Conservation (phyloP, 2,888 invertebrate species). For the Galerucella pusilla region DNA sequence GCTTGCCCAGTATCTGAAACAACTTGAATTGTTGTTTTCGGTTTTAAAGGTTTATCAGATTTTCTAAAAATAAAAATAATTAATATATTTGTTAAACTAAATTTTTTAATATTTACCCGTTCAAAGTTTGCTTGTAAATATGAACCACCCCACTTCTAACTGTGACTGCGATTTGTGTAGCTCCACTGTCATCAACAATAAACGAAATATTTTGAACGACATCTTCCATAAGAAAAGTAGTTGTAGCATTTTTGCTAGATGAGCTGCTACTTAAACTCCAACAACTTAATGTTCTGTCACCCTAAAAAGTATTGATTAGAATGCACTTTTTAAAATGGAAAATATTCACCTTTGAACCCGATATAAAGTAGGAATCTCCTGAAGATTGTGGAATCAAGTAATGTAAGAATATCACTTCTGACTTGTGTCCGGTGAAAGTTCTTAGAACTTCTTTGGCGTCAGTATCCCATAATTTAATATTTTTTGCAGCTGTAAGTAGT, state of each 20-base stretch:
- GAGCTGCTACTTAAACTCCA: slow-evolving; percentile 66
- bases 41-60: slow-evolving; percentile 73
- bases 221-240: slow-evolving; percentile 77
- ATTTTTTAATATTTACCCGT: slow-evolving; percentile 70
- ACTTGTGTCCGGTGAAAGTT: slow-evolving; percentile 74
- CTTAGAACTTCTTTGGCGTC: slow-evolving; percentile 70
- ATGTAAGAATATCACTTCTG: slow-evolving; percentile 67
- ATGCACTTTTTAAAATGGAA: not conserved
- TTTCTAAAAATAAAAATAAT: slow-evolving; percentile 56
- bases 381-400: slow-evolving; percentile 56
- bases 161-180: slow-evolving; percentile 67
- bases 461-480: slow-evolving; percentile 75
- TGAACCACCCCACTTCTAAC: slow-evolving; percentile 84
- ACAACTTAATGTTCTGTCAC: slow-evolving; percentile 66
- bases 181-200: slow-evolving; percentile 66
- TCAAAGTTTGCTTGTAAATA: slow-evolving; percentile 80
- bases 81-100: not conserved
- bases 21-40: slow-evolving; percentile 72
- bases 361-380: slow-evolving; percentile 63
- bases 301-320: slow-evolving; percentile 48
- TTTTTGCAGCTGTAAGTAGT: slow-evolving; percentile 62
- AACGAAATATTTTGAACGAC: slow-evolving; percentile 70
- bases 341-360: slow-evolving; percentile 62
- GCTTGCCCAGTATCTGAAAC: slow-evolving; percentile 68
- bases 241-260: slow-evolving; percentile 67